Conservation (phyloP, 2,888 invertebrate genomes). For the Lypha dubia region DNA sequence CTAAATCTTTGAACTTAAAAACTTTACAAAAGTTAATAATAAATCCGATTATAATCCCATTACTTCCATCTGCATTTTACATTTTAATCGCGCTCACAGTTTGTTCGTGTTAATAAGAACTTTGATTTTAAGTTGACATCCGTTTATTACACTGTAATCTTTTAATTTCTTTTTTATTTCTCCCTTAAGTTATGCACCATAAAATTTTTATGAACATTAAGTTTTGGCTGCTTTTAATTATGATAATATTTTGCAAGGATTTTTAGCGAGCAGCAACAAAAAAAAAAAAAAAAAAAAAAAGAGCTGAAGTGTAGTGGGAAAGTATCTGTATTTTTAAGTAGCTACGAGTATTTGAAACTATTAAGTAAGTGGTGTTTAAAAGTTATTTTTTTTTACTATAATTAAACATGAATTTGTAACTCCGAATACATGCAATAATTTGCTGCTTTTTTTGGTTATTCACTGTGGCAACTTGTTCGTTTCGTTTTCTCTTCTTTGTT, state of each 20-base stretch:
- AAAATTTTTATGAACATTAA: slow-evolving; percentile 15
- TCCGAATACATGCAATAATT: too few species aligned
- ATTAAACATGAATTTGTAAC: slow-evolving; percentile 20
- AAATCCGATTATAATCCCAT: background rate
- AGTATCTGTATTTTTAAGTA: slow-evolving; percentile 19
- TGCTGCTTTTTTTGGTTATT: too few species aligned
- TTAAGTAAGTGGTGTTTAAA: background rate
- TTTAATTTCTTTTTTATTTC: background rate
- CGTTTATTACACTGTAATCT: slow-evolving; percentile 17
- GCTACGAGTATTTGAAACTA: background rate
- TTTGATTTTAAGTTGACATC: background rate
- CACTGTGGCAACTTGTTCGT: background rate
- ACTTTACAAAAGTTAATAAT: background rate
- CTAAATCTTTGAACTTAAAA: background rate
- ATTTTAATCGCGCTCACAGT: too few species aligned
- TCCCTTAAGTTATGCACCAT: slow-evolving; percentile 13
- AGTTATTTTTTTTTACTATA: slow-evolving; percentile 2
- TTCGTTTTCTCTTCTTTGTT: background rate
- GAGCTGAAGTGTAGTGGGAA: background rate
- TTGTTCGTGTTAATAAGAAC: slow-evolving; percentile 4
- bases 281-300: background rate
- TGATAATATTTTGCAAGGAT: background rate
- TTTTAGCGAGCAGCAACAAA: background rate
- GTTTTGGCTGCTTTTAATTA: slow-evolving; percentile 24
- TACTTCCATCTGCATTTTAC: background rate